Evolutionary conservation across 2,113 vertebrate genomes (phyloP).

Genomic region (Neolamprologus falcicula): DNA sequence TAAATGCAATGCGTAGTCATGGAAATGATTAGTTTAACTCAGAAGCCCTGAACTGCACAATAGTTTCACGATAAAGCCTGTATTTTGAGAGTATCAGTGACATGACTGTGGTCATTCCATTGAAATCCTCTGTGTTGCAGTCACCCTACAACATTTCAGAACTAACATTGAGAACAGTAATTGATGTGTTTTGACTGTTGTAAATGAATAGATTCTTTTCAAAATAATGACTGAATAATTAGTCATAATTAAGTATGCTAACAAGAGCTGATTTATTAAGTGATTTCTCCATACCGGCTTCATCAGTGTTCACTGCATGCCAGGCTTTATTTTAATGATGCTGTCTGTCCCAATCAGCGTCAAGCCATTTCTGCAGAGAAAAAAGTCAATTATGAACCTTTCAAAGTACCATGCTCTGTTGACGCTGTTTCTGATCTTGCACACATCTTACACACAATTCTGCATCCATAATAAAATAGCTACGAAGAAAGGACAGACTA

Average conservation of each 20-base stretch:
- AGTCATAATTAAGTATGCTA: conserved; percentile 58
- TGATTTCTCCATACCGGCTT: conserved; percentile 51
- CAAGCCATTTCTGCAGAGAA: conserved; percentile 43
- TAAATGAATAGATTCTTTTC: conserved; percentile 54
- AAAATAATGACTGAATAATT: conserved; percentile 64
- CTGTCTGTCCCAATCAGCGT: conserved; percentile 63
- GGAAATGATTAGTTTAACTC: neutral
- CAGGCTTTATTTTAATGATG: conserved; percentile 59
- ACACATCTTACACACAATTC: neutral
- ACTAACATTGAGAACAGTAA: conserved; percentile 32
- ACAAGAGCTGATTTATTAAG: conserved; percentile 59
- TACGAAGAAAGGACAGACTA: neutral
- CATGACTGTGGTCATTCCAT: neutral
- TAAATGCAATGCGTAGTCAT: neutral
- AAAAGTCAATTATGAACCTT: conserved; percentile 52
- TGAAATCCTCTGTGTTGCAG: neutral
- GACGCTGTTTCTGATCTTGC: conserved; percentile 1
- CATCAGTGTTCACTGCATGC: conserved; percentile 48
- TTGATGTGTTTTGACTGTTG: conserved; percentile 48
- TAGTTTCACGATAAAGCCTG: neutral
- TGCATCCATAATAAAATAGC: conserved; percentile 12
- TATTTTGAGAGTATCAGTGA: neutral
- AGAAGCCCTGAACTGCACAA: neutral
- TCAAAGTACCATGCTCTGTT: conserved; percentile 19
- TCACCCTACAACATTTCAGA: neutral